phyloP scores from a whole-genome alignment of 2,797 vertebrate genomes.

The Mormyrus proboscirostris region DNA sequence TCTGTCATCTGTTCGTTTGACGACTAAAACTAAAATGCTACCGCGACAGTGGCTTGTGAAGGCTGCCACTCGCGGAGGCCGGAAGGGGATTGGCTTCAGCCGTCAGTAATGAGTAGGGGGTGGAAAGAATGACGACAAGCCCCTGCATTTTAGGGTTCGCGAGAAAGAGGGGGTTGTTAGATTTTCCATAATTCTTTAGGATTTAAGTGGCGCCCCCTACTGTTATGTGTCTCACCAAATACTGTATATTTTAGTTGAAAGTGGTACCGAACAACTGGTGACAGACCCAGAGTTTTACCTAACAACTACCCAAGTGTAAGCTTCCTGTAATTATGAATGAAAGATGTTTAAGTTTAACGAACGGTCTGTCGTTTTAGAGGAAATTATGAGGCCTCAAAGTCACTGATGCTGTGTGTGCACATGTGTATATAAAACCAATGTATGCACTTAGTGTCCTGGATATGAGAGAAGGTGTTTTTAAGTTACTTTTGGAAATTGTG shows the following conservation, averaged over 20 bases:
- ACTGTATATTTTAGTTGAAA: neutral
- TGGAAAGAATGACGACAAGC: neutral
- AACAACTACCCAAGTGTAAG: neutral
- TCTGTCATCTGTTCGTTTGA: neutral
- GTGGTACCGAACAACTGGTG: neutral
- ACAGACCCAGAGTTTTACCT: neutral
- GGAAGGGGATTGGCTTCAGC: neutral
- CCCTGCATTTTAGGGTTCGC: neutral
- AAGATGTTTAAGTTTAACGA: neutral
- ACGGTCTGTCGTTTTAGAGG: neutral
- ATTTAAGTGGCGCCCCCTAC: conserved; percentile 21
- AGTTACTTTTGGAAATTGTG: neutral
- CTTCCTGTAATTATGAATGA: conserved; percentile 4
- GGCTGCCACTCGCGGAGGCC: neutral
- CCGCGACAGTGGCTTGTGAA: neutral
- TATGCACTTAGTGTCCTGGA: neutral
- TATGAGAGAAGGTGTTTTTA: neutral
- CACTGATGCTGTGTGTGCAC: conserved; percentile 4
- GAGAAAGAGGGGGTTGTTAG: neutral
- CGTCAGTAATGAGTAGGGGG: neutral
- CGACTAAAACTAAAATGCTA: neutral
- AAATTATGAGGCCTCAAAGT: neutral
- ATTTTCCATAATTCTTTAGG: neutral
- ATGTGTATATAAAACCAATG: conserved; percentile 25
- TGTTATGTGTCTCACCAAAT: conserved; percentile 1